Evolutionary conservation across 2,113 vertebrate genomes (phyloP).

Genomic region (Desmodus rotundus): DNA sequence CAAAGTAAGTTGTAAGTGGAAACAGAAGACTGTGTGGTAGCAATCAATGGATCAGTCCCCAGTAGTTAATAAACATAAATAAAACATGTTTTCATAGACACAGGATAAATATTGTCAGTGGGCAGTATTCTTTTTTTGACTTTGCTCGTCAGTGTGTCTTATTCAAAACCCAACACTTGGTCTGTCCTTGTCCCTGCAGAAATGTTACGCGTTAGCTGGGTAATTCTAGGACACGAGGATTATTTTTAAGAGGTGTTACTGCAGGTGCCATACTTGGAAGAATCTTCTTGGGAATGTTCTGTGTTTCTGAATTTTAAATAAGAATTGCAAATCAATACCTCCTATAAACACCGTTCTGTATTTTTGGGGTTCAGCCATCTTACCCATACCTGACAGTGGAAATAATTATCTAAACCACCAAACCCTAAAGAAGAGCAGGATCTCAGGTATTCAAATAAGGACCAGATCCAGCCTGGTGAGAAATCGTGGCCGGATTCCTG

Average conservation of each 20-base stretch:
- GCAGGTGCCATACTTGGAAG: background rate
- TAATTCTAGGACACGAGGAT: background rate
- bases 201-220: background rate
- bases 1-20: background rate
- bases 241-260: conserved; percentile 5
- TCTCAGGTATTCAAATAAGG: conserved; percentile 56
- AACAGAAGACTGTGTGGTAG: background rate
- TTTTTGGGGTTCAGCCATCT: background rate
- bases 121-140: background rate
- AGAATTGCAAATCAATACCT: background rate
- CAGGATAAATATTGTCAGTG: background rate
- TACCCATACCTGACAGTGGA: conserved; percentile 11
- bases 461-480: conserved; percentile 4
- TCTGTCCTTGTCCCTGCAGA: background rate
- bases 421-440: background rate
- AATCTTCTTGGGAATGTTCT: background rate
- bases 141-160: background rate
- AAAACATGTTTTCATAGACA: background rate
- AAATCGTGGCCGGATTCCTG: background rate
- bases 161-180: background rate
- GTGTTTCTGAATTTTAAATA: conserved; percentile 20
- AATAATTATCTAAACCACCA: conserved; percentile 41
- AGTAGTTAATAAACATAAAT: background rate
- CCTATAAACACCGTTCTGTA: background rate
- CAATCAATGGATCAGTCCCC: background rate